Base-by-base conservation (phyloP, 2,888 invertebrate species). In the Teinopalpus imperialis region DNA sequence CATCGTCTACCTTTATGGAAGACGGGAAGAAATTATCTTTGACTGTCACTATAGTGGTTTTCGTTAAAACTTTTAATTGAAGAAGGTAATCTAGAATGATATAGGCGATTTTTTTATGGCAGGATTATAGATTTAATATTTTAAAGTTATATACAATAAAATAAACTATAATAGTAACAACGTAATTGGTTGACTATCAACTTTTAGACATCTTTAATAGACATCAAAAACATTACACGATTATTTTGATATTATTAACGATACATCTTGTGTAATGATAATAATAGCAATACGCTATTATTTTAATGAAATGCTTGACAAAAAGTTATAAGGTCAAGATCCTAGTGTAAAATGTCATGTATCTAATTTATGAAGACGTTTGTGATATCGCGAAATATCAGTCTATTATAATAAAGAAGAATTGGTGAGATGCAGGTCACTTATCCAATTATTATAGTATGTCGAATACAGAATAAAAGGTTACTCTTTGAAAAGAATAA, bases 301-400 rank as follows among this genome's bases (percentile, higher is more conserved):
- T 45, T 45, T 29, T 45, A 45, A 45, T 34, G 32, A 40, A 21
- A 27, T 37, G 16, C 29, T 12, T 30, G 8, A 41, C 35, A 34
- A 46, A 45, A 46, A 46, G 34, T 30, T 29, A 46, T 35, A 41
- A 46, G 40, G 46, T 46, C 40, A 46, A 46, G 40, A 46, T 21
- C 41, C 27, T 46, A 23, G 23, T 23, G 9, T 9, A 21, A 45
- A 46, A 46, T 46, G 40, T 35, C 46, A 46, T 29, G 46, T 21
- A 35, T 23, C 16, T 46, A 46, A 46, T 46, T 46, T 41, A 34
- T 23, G 20, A 40, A 2, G 21, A 14, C 26, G 26, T 21, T 39
- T 7, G 18, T 12, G 34, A 42, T 34, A 34, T 29, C 26, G 23
- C 23, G 34, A 46, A 35, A 41, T 46, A 35, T 35, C 40, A 29